These are phyloP conservation scores for Paramormyrops hopkinsi DNA, from an alignment of 2,797 vertebrate genomes.

Conservation along the genomic window DNA sequence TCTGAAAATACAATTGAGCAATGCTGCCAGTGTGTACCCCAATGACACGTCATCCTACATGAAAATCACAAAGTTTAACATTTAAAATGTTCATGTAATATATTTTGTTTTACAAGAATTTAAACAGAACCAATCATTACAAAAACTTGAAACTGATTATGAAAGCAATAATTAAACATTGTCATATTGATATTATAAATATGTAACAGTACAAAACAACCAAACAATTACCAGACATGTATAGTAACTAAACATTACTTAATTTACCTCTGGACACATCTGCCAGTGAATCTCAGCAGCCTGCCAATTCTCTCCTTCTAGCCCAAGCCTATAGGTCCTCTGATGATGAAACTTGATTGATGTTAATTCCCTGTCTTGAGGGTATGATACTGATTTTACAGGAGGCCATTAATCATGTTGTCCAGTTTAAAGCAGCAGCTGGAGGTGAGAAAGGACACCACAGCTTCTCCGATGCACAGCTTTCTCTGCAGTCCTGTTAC, in stretches of 20 bases:
- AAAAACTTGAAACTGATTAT: neutral
- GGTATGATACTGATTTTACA: neutral
- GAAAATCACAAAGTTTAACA: neutral
- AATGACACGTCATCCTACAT: neutral
- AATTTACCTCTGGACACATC: neutral
- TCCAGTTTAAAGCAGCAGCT: neutral
- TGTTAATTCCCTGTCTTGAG: neutral
- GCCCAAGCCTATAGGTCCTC: constrained; percentile 9
- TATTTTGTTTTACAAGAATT: neutral
- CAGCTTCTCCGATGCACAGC: neutral
- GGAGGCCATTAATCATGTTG: neutral
- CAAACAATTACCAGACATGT: neutral
- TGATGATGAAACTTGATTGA: neutral
- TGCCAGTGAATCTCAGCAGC: neutral
- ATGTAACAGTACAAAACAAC: neutral
- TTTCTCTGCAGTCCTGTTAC: neutral
- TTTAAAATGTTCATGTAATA: neutral
- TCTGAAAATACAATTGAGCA: neutral
- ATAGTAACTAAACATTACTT: neutral
- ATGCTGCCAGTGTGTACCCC: neutral
- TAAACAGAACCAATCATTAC: neutral
- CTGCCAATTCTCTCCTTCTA: neutral
- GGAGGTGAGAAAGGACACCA: neutral
- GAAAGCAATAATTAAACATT: neutral
- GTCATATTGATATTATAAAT: neutral